A percentile compares a stretch with the other conserved stretches of the same genome.
phyloP scores from a whole-genome alignment of 2,113 vertebrate species.

The Arizona elegans region DNA sequence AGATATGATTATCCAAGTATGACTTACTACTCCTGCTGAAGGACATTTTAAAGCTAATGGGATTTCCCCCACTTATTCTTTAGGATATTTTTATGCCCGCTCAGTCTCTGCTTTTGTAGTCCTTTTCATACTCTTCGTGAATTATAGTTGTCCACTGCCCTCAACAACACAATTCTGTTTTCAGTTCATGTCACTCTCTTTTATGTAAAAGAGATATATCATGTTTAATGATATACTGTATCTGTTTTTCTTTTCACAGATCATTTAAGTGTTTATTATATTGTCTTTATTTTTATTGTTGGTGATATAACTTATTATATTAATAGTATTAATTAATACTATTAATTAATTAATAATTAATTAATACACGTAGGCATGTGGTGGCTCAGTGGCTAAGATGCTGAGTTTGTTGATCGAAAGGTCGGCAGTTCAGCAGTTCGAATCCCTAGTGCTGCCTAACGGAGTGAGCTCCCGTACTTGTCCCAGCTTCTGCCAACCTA shows the following conservation, averaged over 20 bases:
- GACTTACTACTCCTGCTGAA: conserved; percentile 31
- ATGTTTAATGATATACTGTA: conserved; percentile 33
- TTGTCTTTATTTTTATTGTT: conserved; percentile 22
- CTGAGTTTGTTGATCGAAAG: too few species aligned
- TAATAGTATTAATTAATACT: too few species aligned
- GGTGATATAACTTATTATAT: conserved; percentile 14
- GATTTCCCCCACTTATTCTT: conserved; percentile 24
- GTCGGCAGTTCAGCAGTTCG: too few species aligned
- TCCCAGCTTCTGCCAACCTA: too few species aligned
- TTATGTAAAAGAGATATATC: conserved; percentile 9
- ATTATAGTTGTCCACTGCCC: conserved; percentile 28
- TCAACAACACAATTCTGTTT: conserved; percentile 29
- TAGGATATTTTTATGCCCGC: conserved; percentile 10
- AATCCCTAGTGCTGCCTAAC: too few species aligned
- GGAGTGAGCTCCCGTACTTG: too few species aligned
- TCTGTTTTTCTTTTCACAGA: conserved; percentile 42
- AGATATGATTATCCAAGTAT: conserved; percentile 1
- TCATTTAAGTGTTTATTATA: conserved; percentile 18
- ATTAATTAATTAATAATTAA: too few species aligned
- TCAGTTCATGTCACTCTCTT: conserved; percentile 25
- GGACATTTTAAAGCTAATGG: conserved; percentile 18
- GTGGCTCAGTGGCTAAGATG: too few species aligned
- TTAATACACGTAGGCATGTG: too few species aligned
- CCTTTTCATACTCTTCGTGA: conserved; percentile 22
- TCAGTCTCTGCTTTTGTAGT: conserved; percentile 35